Evolutionary conservation across 2,113 vertebrate species (phyloP).

Genomic region (Euleptes europaea): DNA sequence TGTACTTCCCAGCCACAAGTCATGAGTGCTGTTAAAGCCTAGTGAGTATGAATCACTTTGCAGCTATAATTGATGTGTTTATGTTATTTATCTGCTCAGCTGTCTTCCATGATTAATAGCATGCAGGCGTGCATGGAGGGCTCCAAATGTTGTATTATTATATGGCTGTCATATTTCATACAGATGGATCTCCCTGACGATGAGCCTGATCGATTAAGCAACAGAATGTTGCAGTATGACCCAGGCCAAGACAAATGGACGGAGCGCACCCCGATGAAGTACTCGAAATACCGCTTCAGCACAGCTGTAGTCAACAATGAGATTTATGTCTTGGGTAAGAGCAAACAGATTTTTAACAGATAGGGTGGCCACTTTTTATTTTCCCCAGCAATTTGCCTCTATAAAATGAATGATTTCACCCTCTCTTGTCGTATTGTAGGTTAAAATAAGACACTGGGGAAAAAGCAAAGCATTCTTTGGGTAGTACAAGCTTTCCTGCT

Average conservation of each 20-base stretch:
- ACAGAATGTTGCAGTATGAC: conserved; percentile 88
- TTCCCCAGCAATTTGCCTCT: conserved; percentile 53
- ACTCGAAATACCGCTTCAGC: conserved; percentile 93
- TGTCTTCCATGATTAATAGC: conserved; percentile 67
- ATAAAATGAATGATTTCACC: conserved; percentile 51
- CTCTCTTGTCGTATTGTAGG: background rate
- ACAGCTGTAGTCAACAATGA: conserved; percentile 85
- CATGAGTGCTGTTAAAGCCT: conserved; percentile 28
- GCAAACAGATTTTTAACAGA: conserved; percentile 58
- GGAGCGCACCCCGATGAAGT: conserved; percentile 87
- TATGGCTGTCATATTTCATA: conserved; percentile 69
- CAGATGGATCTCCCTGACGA: conserved; percentile 91
- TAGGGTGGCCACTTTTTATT: conserved; percentile 48
- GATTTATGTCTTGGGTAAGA: conserved; percentile 93
- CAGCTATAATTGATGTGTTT: conserved; percentile 67
- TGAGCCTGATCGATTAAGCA: conserved; percentile 94
- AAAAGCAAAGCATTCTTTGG: background rate
- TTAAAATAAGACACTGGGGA: conserved; percentile 11
- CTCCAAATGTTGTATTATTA: conserved; percentile 61
- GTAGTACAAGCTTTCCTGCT: background rate
- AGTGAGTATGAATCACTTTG: conserved; percentile 30
- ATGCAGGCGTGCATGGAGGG: conserved; percentile 33
- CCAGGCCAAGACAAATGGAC: conserved; percentile 88
- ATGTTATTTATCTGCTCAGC: conserved; percentile 61
- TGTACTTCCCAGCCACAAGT: conserved; percentile 21